Base-by-base conservation (phyloP, 92 coral and sea anemone genomes). In the Ricordea florida region DNA sequence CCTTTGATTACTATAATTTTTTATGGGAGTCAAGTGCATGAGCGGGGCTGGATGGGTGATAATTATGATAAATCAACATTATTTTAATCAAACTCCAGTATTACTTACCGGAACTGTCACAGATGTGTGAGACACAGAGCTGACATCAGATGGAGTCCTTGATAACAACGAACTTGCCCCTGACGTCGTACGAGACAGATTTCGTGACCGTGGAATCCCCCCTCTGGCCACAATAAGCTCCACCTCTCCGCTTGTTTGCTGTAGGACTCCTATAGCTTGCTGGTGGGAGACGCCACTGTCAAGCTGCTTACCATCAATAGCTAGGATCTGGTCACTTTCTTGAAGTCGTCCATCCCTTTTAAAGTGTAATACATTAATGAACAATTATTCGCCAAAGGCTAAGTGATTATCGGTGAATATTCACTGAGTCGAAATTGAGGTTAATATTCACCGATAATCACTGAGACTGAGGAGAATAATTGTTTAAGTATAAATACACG, bases 311-410 rank as follows among this genome's bases (percentile, higher is more conserved):
- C 94, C 92, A 60, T 96, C 97, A 42, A 96, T 96, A 38, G 97
- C 93, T 31, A 96, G 87, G 36, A 96, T 96, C 78, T 96, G 99
- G 57, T 96, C 99, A 73, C 99, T 90, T 74, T 96, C 99, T 42
- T 92, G 93, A 6, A 96, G 64, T 6, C 96, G 85, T 1, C 99
- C 97, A 80, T 96, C 97, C 47, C 99, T 94, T n/a, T n/a, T n/a
- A n/a, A n/a, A n/a, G n/a, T n/a, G n/a, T n/a, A n/a, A n/a, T n/a
- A n/a, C n/a, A n/a, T n/a, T n/a, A n/a, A n/a, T n/a, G n/a, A n/a
- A n/a, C n/a, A n/a, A n/a, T n/a, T n/a, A n/a, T n/a, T n/a, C n/a
- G n/a, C n/a, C n/a, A n/a, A n/a, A n/a, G n/a, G n/a, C n/a, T n/a
- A n/a, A n/a, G n/a, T n/a, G n/a, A n/a, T n/a, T n/a, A n/a, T n/a